Evolutionary conservation across 2,888 invertebrate genomes (phyloP).

Genomic region (Athalia rosae): DNA sequence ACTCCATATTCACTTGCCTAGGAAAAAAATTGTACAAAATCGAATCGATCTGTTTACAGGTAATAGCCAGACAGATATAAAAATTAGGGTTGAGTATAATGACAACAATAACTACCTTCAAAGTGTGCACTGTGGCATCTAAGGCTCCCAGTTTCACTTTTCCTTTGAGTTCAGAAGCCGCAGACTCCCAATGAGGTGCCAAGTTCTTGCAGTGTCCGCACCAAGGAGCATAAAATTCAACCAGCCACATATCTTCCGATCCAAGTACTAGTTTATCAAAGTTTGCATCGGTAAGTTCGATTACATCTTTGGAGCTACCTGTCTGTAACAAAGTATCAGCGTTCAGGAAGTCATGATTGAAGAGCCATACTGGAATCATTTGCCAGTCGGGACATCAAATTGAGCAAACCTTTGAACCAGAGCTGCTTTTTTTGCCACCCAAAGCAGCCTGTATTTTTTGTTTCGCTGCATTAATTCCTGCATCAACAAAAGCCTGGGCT

Average conservation of each 20-base stretch:
- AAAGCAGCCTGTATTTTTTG: constrained; percentile 83
- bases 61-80: background rate
- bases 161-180: constrained; percentile 95
- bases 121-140: constrained; percentile 94
- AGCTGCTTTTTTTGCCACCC: constrained; percentile 76
- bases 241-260: constrained; percentile 97
- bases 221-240: constrained; percentile 98
- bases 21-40: background rate
- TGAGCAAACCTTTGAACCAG: constrained; percentile 52
- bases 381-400: background rate
- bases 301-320: constrained; percentile 79
- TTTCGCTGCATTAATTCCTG: constrained; percentile 85
- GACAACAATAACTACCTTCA: constrained; percentile 73
- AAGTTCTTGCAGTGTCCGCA: constrained; percentile 98
- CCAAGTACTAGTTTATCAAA: constrained; percentile 93
- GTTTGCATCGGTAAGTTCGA: constrained; percentile 96
- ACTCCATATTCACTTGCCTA: constrained; percentile 88
- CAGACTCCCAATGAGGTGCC: constrained; percentile 97
- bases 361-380: constrained; percentile 51
- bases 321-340: constrained; percentile 59
- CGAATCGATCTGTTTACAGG: background rate
- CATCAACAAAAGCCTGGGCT: constrained; percentile 90
- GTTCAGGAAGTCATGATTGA: background rate
- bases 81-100: background rate
- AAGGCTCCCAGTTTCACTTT: constrained; percentile 97